phyloP scores from a whole-genome alignment of 2,797 vertebrate genomes.

The Enteromius treurensis region DNA sequence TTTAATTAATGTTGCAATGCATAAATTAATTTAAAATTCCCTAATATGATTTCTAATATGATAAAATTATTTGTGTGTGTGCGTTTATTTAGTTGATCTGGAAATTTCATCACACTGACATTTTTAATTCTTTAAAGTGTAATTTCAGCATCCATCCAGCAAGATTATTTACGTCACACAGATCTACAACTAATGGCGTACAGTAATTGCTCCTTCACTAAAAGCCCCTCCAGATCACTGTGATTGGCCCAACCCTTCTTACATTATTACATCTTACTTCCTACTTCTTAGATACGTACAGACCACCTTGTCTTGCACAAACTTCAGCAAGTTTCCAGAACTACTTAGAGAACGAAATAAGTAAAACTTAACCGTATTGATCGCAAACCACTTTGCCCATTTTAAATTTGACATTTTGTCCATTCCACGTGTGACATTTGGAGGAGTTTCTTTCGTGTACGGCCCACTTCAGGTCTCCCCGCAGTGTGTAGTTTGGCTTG shows the following conservation, averaged over 20 bases:
- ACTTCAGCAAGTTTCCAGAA: neutral
- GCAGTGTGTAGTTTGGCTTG: neutral
- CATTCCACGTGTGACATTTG: neutral
- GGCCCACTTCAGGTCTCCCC: neutral
- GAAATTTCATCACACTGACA: neutral
- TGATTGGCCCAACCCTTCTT: neutral
- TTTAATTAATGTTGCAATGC: neutral
- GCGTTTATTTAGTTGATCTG: neutral
- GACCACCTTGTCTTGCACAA: neutral
- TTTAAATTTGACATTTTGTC: slow-evolving; percentile 3
- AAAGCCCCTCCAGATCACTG: neutral
- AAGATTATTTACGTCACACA: neutral
- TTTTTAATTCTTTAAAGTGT: neutral
- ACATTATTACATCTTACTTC: too few species aligned
- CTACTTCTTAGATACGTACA: neutral
- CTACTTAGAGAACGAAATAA: neutral
- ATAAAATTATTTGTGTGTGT: too few species aligned
- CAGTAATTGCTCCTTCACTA: neutral
- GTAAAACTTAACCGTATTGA: neutral
- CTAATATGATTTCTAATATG: too few species aligned
- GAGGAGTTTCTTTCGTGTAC: neutral
- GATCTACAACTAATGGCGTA: neutral
- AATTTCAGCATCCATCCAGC: neutral
- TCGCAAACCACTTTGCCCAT: neutral
- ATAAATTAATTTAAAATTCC: too few species aligned